Base-by-base conservation (phyloP, 2,888 invertebrate species). In the Prosapia bicincta region DNA sequence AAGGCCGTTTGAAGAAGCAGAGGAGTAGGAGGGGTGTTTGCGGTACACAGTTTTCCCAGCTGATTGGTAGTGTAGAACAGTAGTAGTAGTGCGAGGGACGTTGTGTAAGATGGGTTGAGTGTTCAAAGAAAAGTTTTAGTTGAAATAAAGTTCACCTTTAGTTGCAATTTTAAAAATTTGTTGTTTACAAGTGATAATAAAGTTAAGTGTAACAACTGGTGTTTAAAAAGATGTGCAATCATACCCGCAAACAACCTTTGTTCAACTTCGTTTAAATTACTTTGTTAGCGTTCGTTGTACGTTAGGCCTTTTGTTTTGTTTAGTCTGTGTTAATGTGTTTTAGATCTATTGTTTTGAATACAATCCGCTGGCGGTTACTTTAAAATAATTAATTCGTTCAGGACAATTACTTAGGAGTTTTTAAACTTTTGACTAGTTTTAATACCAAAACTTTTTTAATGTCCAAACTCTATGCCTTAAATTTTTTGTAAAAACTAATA, bases 291-390 rank as follows among this genome's bases (percentile, higher is more conserved):
- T 54, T 54, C 3, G 54, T 54, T 54, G 20, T 54, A 54, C 20
- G 54, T 54, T 54, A 54, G 54, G 54, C 54, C 54, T 54, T n/a
- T 54, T 54, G 54, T 54, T 54, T 54, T n/a, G 54, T 54, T 54
- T 54, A 20, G 54, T 9, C 20, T 54, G 15, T 28, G 38, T 54
- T 54, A 20, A 54, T 54, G 3, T 20, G 54, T 54, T n/a, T 3
- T 13, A 20, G 9, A 54, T 20, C 20, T 20, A 20, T 54, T 54
- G 20, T 20, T 20, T 54, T 20, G 3, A 54, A 54, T n/a, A 3
- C 13, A 38, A 15, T 38, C 10, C 7, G 15, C 6, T 13, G 54
- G 54, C 54, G 54, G 54, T 54, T 54, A 20, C 6, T 54, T 54
- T 54, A n/a, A 54, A 54, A 13, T 54, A 54, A 20, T 54, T 2